Percentiles rank a stretch among this genome's conserved stretches.
Evolutionary conservation across 2,888 invertebrate species (phyloP).

Genomic region (Drosophila nr. perissopoda): DNA sequence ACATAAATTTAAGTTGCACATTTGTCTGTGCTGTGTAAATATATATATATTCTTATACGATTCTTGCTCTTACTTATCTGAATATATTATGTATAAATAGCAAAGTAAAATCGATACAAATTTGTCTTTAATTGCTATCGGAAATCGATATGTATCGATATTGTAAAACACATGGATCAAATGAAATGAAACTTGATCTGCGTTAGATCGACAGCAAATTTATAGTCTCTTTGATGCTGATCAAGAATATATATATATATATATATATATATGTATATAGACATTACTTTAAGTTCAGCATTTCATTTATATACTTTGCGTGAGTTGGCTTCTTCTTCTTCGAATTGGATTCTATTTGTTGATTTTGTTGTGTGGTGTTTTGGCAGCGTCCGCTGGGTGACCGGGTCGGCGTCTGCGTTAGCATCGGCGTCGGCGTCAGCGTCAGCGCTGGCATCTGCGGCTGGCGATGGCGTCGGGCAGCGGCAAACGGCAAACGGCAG

Average conservation of each 20-base stretch:
- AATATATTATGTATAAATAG: background rate
- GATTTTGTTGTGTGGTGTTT: slow-evolving; percentile 47
- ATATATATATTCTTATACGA: background rate
- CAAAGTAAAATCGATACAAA: background rate
- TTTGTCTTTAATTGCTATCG: background rate
- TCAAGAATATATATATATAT: background rate
- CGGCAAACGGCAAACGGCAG: slow-evolving; percentile 19
- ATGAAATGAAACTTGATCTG: background rate
- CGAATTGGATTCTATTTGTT: background rate
- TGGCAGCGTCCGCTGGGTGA: slow-evolving; percentile 61
- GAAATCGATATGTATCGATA: background rate
- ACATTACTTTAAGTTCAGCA: background rate
- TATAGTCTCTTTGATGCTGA: background rate
- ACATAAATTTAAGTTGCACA: slow-evolving; percentile 22
- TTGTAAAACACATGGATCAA: background rate
- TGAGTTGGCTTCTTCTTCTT: background rate
- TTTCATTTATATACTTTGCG: background rate
- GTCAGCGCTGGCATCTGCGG: slow-evolving; percentile 26
- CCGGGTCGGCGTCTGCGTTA: slow-evolving; percentile 63
- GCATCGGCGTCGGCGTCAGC: slow-evolving; percentile 19
- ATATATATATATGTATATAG: background rate
- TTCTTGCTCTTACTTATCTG: background rate
- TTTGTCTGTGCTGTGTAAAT: background rate
- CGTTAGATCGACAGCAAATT: background rate
- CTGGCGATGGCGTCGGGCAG: slow-evolving; percentile 25